Base-by-base conservation (phyloP, 2,113 vertebrate genomes). In the Lepidiolamprologus cunningtoni region DNA sequence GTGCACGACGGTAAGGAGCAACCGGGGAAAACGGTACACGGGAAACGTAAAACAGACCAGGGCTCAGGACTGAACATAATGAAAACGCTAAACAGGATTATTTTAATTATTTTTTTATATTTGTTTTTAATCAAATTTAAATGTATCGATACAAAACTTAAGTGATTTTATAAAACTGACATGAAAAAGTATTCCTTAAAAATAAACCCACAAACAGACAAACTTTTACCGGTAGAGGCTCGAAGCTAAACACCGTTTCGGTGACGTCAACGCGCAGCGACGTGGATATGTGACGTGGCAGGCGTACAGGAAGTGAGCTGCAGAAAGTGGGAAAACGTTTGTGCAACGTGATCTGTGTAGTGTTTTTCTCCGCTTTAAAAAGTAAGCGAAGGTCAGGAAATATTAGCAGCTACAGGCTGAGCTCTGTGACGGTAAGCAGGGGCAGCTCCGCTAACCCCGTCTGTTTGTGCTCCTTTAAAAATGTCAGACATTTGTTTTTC, bases 211-310 rank as follows among this genome's bases (percentile, higher is more conserved):
- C 31, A 66, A n/a, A n/a, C 17, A n/a, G 31, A 66, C 61, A 63
- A 5, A 12, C 31, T 7, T 37, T 21, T 37, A 12, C 33, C 10
- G 19, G 35, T 40, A 68, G 63, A 68, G 7, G 7, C 40, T 16
- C 55, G 1, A 31, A 50, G 42, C 23, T 7, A 8, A 31, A 50
- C 42, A 50, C 26, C 1, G 1, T 40, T 11, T 23, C 31, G 1
- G 23, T 82, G 85, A 91, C 96, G 94, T 93, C 89, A 94, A 17
- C 26, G 5, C 89, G 89, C 54, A 37, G 3, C 16, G 79, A 16
- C 95, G 95, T 95, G 28, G 2, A 4, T n/a, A 3, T 13, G 19
- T 95, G 94, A 96, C 95, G 90, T 92, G 6, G 1, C 2, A 2
- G 8, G 4, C 68, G 23, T 47, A 42, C 91, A 28, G 90, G 91